phyloP scores from a whole-genome alignment of 92 coral and sea anemone genomes.

The Actinernus sp. region DNA sequence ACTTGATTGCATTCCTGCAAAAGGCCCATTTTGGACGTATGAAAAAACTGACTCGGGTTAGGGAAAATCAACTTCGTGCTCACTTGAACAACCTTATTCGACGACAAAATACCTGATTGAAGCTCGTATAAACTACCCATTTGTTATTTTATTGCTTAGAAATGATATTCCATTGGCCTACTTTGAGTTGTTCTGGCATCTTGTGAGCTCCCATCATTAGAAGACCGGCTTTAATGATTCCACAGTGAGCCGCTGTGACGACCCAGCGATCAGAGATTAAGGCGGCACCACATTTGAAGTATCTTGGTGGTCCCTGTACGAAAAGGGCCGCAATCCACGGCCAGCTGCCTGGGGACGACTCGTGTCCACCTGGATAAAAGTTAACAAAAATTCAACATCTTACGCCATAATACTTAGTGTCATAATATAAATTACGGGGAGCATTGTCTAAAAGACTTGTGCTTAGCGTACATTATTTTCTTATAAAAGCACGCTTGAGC shows the following conservation, averaged over 20 bases:
- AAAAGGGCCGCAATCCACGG: constrained; percentile 98
- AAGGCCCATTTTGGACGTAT: no score
- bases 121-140: no score
- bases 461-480: no score
- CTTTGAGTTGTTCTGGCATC: constrained; percentile 70
- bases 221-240: constrained; percentile 55
- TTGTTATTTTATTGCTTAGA: no score
- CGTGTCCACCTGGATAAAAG: constrained; percentile 65
- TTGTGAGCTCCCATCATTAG: constrained; percentile 51
- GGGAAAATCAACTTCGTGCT: no score
- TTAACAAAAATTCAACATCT: background rate
- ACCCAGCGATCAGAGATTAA: constrained; percentile 90
- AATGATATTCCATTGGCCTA: constrained; percentile 7
- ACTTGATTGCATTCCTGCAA: no score
- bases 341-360: constrained; percentile 88
- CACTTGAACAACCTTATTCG: no score
- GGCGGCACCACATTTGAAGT: constrained; percentile 96
- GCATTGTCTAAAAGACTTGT: no score
- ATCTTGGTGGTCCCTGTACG: constrained; percentile 70
- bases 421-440: background rate
- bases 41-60: no score
- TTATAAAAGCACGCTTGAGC: no score
- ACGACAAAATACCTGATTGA: no score
- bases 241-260: constrained; percentile 94
- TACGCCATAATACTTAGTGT: background rate